Evolutionary conservation across 2,797 vertebrate genomes (phyloP).

Genomic region (Dallia pectoralis): DNA sequence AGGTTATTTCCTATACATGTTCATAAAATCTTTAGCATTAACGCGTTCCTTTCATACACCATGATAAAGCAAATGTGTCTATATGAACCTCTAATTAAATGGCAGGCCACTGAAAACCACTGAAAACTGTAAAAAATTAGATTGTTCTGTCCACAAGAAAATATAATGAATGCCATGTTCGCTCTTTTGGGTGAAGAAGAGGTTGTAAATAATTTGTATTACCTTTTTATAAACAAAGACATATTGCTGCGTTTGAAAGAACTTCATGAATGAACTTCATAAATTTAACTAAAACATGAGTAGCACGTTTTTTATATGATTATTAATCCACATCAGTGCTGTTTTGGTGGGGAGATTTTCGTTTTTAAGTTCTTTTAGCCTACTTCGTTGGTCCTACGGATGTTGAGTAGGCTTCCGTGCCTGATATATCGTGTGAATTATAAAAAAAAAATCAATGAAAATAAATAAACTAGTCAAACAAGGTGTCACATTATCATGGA

Average conservation of each 20-base stretch:
- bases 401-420: too few relatives aligned
- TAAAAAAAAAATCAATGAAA: neutral
- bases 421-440: neutral
- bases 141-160: too few relatives aligned
- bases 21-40: conserved; percentile 12
- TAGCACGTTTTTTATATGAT: neutral
- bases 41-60: conserved; percentile 7
- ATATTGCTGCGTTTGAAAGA: neutral
- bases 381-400: too few relatives aligned
- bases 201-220: too few relatives aligned
- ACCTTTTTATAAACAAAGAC: too few relatives aligned
- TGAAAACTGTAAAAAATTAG: neutral
- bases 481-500: neutral
- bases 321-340: neutral
- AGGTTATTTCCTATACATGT: conserved; percentile 6
- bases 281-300: neutral
- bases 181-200: too few relatives aligned
- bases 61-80: neutral
- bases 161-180: too few relatives aligned
- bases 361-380: too few relatives aligned
- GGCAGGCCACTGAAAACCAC: neutral
- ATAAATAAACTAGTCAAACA: neutral
- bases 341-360: neutral
- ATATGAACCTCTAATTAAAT: neutral
- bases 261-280: neutral